phyloP scores from a whole-genome alignment of 2,888 invertebrate species.

The Archips crataeganus region DNA sequence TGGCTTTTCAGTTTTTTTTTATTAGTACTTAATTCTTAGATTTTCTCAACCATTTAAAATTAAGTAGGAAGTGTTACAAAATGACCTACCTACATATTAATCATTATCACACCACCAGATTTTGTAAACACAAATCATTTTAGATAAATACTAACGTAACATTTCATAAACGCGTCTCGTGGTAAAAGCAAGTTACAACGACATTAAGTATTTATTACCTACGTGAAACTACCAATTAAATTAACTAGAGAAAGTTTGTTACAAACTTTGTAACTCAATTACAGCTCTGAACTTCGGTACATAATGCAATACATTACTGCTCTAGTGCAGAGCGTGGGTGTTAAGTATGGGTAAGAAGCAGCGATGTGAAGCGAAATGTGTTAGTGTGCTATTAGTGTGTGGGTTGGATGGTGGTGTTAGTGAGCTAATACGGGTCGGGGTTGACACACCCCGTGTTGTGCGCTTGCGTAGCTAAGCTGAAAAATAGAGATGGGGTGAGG shows the following conservation, averaged over 20 bases:
- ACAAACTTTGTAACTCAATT: conserved; percentile 35
- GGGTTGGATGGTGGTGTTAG: background rate
- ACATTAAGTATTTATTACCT: conserved; percentile 19
- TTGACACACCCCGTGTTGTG: conserved; percentile 43
- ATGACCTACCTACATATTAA: no score
- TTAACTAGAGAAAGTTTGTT: conserved; percentile 27
- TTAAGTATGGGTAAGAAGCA: background rate
- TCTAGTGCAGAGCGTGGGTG: background rate
- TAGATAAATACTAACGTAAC: no score
- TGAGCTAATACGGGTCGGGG: conserved; percentile 21
- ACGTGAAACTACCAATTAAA: conserved; percentile 9
- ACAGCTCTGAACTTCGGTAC: conserved; percentile 15
- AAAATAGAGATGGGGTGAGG: conserved; percentile 20
- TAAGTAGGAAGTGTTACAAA: no score
- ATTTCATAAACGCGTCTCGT: background rate
- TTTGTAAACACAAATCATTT: no score
- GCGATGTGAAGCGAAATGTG: background rate
- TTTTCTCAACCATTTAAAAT: no score
- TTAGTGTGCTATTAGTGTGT: background rate
- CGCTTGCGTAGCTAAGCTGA: conserved; percentile 46
- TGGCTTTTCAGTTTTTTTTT: no score
- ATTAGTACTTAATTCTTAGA: no score
- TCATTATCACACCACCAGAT: no score
- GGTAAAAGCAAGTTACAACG: conserved; percentile 11
- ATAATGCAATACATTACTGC: background rate